phyloP scores from a whole-genome alignment of 2,113 vertebrate species.

The Urocolius indicus region DNA sequence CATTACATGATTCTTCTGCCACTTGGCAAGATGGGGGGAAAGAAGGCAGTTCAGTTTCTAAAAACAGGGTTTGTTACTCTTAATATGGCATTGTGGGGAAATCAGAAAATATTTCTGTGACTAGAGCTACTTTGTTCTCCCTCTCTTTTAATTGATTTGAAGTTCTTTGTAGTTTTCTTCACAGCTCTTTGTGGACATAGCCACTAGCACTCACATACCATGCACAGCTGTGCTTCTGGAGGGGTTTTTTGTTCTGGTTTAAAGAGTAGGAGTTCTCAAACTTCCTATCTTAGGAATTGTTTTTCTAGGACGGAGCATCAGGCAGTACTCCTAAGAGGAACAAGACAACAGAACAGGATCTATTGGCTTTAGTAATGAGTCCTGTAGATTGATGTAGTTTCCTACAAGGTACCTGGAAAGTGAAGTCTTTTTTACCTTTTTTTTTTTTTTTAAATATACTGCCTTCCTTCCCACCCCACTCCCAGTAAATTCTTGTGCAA shows the following conservation, averaged over 20 bases:
- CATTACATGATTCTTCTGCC: background rate
- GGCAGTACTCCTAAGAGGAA: background rate
- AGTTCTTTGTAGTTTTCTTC: background rate
- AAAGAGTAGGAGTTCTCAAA: background rate
- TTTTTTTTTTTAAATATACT: background rate
- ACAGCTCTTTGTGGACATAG: background rate
- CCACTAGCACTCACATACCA: fast-evolving
- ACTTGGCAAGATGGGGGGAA: background rate
- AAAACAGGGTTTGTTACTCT: background rate
- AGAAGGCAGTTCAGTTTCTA: background rate
- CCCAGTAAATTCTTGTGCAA: background rate
- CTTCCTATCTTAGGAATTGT: background rate
- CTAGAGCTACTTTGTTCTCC: background rate
- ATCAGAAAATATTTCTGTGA: background rate
- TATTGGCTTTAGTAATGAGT: background rate
- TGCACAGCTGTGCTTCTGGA: background rate
- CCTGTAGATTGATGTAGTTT: background rate
- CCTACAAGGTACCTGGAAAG: background rate
- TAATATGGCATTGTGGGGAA: background rate
- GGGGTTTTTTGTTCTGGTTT: background rate
- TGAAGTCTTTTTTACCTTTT: background rate
- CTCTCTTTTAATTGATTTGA: background rate
- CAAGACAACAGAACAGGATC: background rate
- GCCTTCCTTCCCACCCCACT: background rate
- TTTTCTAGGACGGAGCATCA: background rate